These are phyloP conservation scores for Heloderma charlesbogerti DNA, from an alignment of 2,113 vertebrate genomes.

Conservation along the genomic window DNA sequence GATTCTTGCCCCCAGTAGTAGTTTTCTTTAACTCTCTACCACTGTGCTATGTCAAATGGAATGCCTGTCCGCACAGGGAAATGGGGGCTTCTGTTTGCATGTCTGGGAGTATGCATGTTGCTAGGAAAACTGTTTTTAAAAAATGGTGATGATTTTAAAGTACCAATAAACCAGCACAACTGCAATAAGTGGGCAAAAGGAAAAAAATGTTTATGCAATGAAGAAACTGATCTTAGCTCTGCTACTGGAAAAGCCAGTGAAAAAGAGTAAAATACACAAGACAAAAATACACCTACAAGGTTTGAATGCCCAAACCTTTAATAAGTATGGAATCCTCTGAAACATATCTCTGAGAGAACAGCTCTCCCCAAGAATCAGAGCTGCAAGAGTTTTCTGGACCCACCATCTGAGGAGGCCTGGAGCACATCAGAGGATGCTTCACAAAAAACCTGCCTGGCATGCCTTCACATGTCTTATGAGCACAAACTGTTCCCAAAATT, in stretches of 20 bases:
- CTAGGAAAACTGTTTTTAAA: background rate
- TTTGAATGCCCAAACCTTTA: background rate
- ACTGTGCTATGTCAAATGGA: background rate
- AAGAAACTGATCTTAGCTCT: background rate
- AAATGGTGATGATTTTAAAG: background rate
- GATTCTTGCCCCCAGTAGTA: too few relatives aligned
- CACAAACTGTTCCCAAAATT: constrained; percentile 19
- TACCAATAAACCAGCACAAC: background rate
- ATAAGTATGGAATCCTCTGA: background rate
- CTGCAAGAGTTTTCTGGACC: background rate
- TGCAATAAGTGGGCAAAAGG: background rate
- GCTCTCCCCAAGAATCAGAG: background rate
- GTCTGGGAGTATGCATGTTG: background rate
- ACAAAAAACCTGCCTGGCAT: background rate
- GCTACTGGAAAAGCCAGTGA: background rate
- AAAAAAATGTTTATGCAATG: background rate
- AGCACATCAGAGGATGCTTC: background rate
- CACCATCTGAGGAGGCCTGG: background rate
- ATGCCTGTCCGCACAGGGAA: background rate
- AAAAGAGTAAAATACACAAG: too few relatives aligned
- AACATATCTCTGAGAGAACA: background rate
- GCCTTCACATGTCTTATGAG: constrained; percentile 32
- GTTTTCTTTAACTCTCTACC: background rate
- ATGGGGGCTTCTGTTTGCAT: background rate
- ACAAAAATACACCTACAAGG: background rate